These are phyloP conservation scores for Apantesis nais DNA, from an alignment of 2,888 invertebrate species.

Conservation along the genomic window DNA sequence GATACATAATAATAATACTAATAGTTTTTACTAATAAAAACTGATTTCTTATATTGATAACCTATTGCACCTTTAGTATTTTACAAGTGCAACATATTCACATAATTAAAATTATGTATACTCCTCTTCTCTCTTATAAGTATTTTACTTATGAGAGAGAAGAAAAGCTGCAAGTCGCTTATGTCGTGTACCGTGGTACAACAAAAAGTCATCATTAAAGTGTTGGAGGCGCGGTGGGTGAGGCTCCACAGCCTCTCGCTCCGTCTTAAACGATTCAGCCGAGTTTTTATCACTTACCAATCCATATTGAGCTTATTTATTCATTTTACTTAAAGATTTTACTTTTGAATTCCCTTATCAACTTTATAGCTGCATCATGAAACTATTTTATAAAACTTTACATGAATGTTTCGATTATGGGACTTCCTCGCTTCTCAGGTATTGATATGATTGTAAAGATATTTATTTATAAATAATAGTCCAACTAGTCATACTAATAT, in stretches of 20 bases:
- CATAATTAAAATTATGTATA: neutral
- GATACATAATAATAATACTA: too few relatives aligned
- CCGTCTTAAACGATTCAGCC: conserved; percentile 76
- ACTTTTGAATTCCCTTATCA: conserved; percentile 56
- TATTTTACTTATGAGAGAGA: neutral
- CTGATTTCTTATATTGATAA: too few relatives aligned
- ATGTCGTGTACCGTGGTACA: conserved; percentile 56
- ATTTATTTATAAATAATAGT: conserved; percentile 1
- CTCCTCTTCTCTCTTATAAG: too few relatives aligned
- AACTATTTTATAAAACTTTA: conserved; percentile 40
- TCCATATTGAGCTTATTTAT: conserved; percentile 77
- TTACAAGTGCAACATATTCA: neutral
- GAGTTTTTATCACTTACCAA: conserved; percentile 80
- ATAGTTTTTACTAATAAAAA: neutral
- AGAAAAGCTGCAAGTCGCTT: conserved; percentile 51
- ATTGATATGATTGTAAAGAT: neutral
- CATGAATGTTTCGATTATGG: conserved; percentile 13
- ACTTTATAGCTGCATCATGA: conserved; percentile 30
- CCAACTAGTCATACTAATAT: conserved; percentile 3
- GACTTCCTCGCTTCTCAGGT: neutral
- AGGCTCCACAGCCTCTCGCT: conserved; percentile 70
- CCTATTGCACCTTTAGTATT: neutral
- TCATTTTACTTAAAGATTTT: conserved; percentile 69
- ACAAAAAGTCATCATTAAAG: conserved; percentile 85
- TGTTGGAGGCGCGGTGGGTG: conserved; percentile 77